Base-by-base conservation (phyloP, 2,113 vertebrate species). In the Hirundichthys speculiger region DNA sequence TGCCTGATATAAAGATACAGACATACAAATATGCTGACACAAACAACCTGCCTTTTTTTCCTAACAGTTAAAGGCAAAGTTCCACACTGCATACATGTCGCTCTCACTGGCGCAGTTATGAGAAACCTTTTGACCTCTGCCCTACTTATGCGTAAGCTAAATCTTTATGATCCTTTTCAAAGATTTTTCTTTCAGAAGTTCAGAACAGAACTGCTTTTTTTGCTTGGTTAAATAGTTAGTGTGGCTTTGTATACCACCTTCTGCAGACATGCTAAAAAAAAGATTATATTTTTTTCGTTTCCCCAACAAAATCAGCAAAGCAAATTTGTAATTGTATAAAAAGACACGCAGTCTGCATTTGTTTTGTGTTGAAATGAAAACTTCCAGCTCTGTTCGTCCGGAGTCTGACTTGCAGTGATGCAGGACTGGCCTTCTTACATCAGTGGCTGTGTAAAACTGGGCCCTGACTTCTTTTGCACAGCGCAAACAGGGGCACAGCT, bases 401-500 rank as follows among this genome's bases (percentile, higher is more conserved):
- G 2, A 11, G 8, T 19, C 43, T 19, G 18, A 45, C n/a, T 10
- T 10, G 18, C 15, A 1, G 19, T 13, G 19, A 40, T 22, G 39
- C 30, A 21, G 42, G 22, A 40, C 67, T 42, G 64, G 62, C 68
- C 43, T 20, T 79, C 39, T 77, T 69, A 64, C 57, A 51, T 80
- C 61, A 51, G 55, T 3, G 49, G 11, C 1, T 0, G 24, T n/a
- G 14, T 18, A 39, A 75, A 86, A 86, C 47, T 84, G 83, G 83
- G 76, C 83, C 80, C 52, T 12, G 58, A 10, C 30, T 34, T 34
- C 30, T 3, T 67, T 77, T 25, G 24, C 47, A 38, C 55, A 16
- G 56, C 56, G 16, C 70, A 71, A 67, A 64, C 27, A 1, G 51
- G 19, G 47, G 19, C 67, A 21, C 64, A 71, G 77, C 75, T 58